Conservation (phyloP, 2,888 invertebrate species). For the Xanthia togata region DNA sequence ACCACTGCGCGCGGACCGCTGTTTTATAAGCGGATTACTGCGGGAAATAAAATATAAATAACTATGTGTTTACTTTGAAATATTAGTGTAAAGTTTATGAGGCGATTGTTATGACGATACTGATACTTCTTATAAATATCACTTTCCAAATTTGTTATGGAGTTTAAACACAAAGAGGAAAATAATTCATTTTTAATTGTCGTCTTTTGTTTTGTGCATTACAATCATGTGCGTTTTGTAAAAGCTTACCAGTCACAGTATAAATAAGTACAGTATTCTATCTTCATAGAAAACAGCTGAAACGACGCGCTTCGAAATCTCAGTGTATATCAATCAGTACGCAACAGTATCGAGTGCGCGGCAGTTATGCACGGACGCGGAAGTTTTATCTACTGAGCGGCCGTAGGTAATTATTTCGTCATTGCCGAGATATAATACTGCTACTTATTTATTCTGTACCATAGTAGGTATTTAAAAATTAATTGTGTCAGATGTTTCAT, state of each 20-base stretch:
- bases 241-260: background rate
- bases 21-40: conserved; percentile 60
- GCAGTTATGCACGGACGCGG: too few species aligned
- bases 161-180: background rate
- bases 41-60: conserved; percentile 34
- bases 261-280: too few species aligned
- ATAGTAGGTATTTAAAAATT: background rate
- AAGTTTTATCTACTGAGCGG: too few species aligned
- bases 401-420: too few species aligned
- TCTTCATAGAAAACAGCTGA: too few species aligned
- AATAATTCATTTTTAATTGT: background rate
- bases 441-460: too few species aligned
- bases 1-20: conserved; percentile 67
- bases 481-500: background rate
- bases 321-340: too few species aligned
- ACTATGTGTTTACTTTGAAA: conserved; percentile 11
- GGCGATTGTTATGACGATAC: background rate
- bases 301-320: too few species aligned
- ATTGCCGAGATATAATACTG: too few species aligned
- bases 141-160: background rate
- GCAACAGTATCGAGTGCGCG: too few species aligned
- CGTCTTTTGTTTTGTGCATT: background rate
- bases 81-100: background rate
- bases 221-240: too few species aligned
- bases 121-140: background rate